Conservation (phyloP, 1,140 invertebrate genomes). For the Bilobella aurantiaca region DNA sequence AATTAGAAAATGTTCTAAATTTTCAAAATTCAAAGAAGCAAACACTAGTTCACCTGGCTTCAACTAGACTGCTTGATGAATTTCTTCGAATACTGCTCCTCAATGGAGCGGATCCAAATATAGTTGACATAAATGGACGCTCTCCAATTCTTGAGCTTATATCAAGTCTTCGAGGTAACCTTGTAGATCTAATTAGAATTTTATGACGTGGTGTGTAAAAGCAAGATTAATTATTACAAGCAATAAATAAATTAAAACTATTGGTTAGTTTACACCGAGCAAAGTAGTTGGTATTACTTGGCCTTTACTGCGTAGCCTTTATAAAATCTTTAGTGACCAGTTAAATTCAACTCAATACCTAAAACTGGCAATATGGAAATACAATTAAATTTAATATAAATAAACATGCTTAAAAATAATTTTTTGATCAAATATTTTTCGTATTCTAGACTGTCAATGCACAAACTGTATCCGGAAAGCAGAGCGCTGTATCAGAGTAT, state of each 20-base stretch:
- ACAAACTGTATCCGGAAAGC: slow-evolving; percentile 16
- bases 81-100: slow-evolving; percentile 17
- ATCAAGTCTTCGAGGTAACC: slow-evolving; percentile 11
- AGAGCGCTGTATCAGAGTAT: slow-evolving; percentile 13
- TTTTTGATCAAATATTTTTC: background rate
- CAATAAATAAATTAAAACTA: background rate
- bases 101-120: slow-evolving; percentile 16
- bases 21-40: slow-evolving; percentile 15
- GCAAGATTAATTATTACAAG: no score
- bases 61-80: slow-evolving; percentile 7
- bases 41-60: slow-evolving; percentile 18
- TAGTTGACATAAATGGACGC: slow-evolving; percentile 12
- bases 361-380: background rate
- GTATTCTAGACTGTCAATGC: slow-evolving; percentile 19
- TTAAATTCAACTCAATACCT: no score
- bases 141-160: slow-evolving; percentile 17
- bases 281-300: no score
- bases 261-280: no score
- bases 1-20: background rate
- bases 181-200: no score
- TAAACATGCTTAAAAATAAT: background rate
- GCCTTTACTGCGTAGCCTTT: no score
- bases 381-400: background rate
- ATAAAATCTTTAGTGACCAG: no score
- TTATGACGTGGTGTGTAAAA: no score